phyloP scores from a whole-genome alignment of 1,140 invertebrate species.

The Cydia strobilella region DNA sequence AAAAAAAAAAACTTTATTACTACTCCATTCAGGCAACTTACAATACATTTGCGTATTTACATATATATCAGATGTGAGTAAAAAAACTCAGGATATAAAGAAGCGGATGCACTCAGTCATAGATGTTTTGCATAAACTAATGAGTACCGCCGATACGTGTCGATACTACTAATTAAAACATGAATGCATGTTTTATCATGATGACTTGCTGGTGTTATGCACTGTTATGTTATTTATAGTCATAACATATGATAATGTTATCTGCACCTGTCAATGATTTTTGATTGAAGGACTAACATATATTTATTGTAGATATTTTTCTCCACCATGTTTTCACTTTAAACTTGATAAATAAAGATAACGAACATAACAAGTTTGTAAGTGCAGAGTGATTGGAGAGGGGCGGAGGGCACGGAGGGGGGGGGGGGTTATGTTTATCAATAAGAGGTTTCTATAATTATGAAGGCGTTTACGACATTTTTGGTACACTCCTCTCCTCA shows the following conservation, averaged over 20 bases:
- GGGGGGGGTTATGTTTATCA: too few relatives aligned
- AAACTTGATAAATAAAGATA: not conserved
- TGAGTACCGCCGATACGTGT: not conserved
- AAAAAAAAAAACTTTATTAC: too few relatives aligned
- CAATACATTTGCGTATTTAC: too few relatives aligned
- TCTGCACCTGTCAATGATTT: not conserved
- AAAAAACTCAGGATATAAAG: not conserved
- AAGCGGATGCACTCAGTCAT: constrained; percentile 2
- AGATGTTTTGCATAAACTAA: constrained; percentile 1
- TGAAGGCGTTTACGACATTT: not conserved
- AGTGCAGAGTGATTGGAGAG: constrained; percentile 4
- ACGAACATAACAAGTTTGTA: not conserved
- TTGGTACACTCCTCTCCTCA: too few relatives aligned
- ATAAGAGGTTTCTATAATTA: too few relatives aligned
- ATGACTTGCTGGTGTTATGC: not conserved
- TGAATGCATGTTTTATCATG: not conserved
- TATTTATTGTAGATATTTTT: not conserved
- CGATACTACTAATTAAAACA: not conserved
- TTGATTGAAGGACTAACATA: not conserved
- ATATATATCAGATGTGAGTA: too few relatives aligned
- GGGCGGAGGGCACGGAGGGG: too few relatives aligned
- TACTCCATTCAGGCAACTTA: too few relatives aligned
- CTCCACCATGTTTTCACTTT: not conserved
- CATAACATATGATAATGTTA: not conserved
- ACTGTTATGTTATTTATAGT: constrained; percentile 2